phyloP scores from a whole-genome alignment of 30 jellyfish, hydroid and myxozoan species.

The Turritopsis dohrnii region DNA sequence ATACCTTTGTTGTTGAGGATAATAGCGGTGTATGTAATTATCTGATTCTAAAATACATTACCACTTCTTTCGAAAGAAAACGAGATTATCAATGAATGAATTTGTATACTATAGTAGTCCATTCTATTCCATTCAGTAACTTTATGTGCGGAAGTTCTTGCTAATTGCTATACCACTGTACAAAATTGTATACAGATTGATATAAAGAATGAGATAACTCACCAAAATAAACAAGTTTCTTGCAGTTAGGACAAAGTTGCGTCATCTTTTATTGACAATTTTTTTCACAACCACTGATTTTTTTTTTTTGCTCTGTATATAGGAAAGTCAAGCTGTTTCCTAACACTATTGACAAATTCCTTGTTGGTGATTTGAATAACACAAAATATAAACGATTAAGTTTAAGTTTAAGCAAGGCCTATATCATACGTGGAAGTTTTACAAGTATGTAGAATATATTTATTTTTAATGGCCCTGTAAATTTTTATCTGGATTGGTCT shows the following conservation, averaged over 20 bases:
- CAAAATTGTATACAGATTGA: not conserved
- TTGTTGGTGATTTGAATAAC: not conserved
- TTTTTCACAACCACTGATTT: not conserved
- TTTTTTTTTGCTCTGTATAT: not conserved
- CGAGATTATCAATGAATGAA: too few species aligned
- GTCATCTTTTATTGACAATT: not conserved
- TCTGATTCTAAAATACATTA: not conserved
- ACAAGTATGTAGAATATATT: too few species aligned
- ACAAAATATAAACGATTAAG: not conserved
- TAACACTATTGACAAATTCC: not conserved
- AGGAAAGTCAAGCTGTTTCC: not conserved
- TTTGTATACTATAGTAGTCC: too few species aligned
- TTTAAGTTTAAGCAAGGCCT: too few species aligned
- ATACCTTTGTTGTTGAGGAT: too few species aligned
- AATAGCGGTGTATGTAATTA: too few species aligned
- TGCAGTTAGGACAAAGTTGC: constrained; percentile 4
- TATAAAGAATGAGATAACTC: not conserved
- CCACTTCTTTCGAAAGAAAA: too few species aligned
- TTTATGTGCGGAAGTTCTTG: not conserved
- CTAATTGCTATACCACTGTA: not conserved
- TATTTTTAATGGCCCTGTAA: too few species aligned
- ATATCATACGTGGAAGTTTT: too few species aligned
- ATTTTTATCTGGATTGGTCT: too few species aligned
- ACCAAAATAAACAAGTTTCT: constrained; percentile 10
- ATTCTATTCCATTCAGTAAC: too few species aligned